phyloP scores from a whole-genome alignment of 2,797 vertebrate genomes.

The Rachycentron canadum region DNA sequence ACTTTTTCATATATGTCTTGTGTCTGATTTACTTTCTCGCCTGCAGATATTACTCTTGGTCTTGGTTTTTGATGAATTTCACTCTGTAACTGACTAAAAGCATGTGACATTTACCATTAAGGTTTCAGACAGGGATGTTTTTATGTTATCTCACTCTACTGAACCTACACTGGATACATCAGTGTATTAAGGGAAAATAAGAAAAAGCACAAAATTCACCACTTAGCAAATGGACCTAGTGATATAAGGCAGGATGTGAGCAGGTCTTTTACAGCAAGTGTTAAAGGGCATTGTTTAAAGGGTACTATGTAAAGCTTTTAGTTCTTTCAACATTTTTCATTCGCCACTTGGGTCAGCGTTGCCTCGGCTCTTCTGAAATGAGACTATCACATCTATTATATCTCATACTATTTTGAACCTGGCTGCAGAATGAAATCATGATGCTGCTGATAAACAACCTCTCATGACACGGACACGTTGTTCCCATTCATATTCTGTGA shows the following conservation, averaged over 20 bases:
- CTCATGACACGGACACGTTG: conserved; percentile 22
- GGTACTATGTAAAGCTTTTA: conserved; percentile 44
- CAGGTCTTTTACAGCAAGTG: conserved; percentile 27
- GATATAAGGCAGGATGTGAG: conserved; percentile 13
- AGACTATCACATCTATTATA: conserved; percentile 40
- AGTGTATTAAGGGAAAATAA: not conserved
- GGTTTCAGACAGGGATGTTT: not conserved
- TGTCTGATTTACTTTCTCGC: not conserved
- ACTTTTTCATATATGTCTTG: too few species aligned
- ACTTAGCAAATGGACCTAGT: not conserved
- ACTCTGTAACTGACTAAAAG: not conserved
- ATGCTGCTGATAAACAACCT: conserved; percentile 45
- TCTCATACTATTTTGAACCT: conserved; percentile 44
- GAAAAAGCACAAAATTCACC: not conserved
- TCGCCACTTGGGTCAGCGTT: conserved; percentile 19
- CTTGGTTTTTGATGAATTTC: not conserved
- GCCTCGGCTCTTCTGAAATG: conserved; percentile 36
- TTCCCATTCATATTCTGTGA: conserved; percentile 43
- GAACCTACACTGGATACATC: not conserved
- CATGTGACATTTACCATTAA: not conserved
- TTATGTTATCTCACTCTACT: not conserved
- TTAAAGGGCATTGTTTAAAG: conserved; percentile 38
- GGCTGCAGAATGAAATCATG: conserved; percentile 39
- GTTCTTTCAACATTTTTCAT: conserved; percentile 9
- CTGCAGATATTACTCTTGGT: not conserved